These are phyloP conservation scores for Papilio dardanus DNA, from an alignment of 1,140 invertebrate species.

Conservation along the genomic window DNA sequence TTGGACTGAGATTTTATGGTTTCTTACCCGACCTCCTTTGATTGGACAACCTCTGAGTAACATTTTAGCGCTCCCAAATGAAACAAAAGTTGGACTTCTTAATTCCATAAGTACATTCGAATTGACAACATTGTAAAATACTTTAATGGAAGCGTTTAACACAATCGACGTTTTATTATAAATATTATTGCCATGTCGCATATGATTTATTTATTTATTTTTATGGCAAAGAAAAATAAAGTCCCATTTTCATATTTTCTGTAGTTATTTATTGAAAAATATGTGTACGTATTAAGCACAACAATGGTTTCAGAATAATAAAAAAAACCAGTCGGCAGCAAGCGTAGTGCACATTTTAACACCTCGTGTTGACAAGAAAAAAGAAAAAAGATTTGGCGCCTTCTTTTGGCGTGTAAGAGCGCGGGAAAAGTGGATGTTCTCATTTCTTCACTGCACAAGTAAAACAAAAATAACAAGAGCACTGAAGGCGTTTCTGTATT, in stretches of 20 bases:
- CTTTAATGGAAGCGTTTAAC: no score
- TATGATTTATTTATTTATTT: not conserved
- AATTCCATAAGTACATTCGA: not conserved
- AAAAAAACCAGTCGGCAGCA: slow-evolving; percentile 14
- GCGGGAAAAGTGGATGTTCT: slow-evolving; percentile 36
- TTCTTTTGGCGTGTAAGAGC: slow-evolving; percentile 32
- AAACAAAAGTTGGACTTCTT: not conserved
- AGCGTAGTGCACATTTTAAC: slow-evolving; percentile 33
- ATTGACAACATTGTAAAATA: not conserved
- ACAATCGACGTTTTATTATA: not conserved
- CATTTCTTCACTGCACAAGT: slow-evolving; percentile 34
- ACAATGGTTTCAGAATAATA: slow-evolving; percentile 1
- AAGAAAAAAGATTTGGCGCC: slow-evolving; percentile 35
- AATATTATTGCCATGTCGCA: no score
- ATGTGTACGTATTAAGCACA: slow-evolving; percentile 15
- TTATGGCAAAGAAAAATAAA: not conserved
- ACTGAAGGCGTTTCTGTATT: slow-evolving; percentile 32
- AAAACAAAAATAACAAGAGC: slow-evolving; percentile 38
- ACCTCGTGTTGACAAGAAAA: slow-evolving; percentile 27
- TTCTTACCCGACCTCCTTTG: slow-evolving; percentile 18
- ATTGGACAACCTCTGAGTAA: not conserved
- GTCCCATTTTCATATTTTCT: not conserved
- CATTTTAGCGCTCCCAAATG: slow-evolving; percentile 1
- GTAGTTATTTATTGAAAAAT: not conserved
- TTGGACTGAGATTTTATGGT: slow-evolving; percentile 30